These are phyloP conservation scores for Psittacula cyanocephala DNA, from an alignment of 2,113 vertebrate species.

Conservation along the genomic window DNA sequence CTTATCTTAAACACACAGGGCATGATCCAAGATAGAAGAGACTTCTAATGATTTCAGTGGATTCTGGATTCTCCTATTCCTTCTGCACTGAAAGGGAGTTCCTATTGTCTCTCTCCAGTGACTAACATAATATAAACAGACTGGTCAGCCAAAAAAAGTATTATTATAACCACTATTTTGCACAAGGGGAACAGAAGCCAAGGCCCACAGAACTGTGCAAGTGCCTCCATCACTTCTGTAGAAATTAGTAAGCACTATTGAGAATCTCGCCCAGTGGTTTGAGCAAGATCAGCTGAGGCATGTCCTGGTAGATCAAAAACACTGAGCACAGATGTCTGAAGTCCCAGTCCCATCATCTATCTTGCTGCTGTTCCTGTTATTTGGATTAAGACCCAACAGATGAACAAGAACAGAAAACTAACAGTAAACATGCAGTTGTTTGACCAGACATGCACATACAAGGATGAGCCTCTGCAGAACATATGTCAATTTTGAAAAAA, in stretches of 20 bases:
- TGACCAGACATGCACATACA: accelerated
- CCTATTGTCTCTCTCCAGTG: neutral
- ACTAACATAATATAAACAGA: neutral
- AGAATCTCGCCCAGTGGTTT: neutral
- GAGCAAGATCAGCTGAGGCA: neutral
- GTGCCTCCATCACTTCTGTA: neutral
- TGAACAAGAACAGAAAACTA: neutral
- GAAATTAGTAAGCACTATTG: neutral
- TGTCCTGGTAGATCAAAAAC: neutral
- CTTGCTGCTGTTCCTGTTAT: neutral
- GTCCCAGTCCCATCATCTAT: neutral
- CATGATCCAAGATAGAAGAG: neutral
- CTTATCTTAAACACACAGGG: neutral
- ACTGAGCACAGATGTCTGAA: neutral
- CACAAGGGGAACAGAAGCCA: neutral
- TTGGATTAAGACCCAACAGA: neutral
- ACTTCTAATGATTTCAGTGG: neutral
- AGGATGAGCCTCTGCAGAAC: neutral
- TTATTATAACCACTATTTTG: neutral
- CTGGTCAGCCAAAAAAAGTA: neutral
- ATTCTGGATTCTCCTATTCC: neutral
- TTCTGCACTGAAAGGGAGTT: neutral
- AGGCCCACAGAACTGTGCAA: neutral
- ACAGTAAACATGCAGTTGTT: neutral
- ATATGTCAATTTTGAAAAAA: neutral